Evolutionary conservation across 2,797 vertebrate species (phyloP).

Genomic region (Petrocephalus sullivani): DNA sequence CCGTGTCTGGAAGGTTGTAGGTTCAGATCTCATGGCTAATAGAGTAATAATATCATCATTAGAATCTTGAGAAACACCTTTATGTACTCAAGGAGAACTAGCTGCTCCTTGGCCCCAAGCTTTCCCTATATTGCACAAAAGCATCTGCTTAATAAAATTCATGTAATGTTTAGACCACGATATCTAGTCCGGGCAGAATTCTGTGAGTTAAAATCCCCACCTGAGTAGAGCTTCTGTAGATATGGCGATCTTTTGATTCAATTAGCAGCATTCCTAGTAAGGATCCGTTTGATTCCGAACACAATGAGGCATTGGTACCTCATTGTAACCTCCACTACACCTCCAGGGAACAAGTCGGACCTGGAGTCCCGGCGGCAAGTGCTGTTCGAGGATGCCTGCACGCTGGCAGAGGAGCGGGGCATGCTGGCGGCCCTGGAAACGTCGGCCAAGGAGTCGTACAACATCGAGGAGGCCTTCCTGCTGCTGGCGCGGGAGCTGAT

Average conservation of each 20-base stretch:
- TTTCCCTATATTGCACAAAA: not conserved
- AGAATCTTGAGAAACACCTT: not conserved
- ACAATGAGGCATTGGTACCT: not conserved
- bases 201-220: not conserved
- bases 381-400: slow-evolving; percentile 85
- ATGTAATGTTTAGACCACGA: not conserved
- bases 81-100: not conserved
- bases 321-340: not conserved
- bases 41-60: not conserved
- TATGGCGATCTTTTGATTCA: not conserved
- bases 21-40: not conserved
- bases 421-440: slow-evolving; percentile 86
- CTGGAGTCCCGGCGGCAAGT: slow-evolving; percentile 73
- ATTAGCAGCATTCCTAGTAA: not conserved
- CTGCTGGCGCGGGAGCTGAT: slow-evolving; percentile 88
- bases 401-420: slow-evolving; percentile 73
- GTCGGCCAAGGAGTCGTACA: slow-evolving; percentile 86
- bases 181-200: not conserved
- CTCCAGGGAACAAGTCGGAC: slow-evolving; percentile 85
- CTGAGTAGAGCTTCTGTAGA: not conserved
- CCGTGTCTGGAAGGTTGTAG: not conserved
- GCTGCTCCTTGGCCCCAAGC: not conserved
- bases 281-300: not conserved
- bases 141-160: not conserved
- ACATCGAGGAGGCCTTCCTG: slow-evolving; percentile 81